A percentile compares a stretch with the other conserved stretches of the same genome.
phyloP scores from a whole-genome alignment of 1,140 invertebrate genomes.

The Asobara japonica region DNA sequence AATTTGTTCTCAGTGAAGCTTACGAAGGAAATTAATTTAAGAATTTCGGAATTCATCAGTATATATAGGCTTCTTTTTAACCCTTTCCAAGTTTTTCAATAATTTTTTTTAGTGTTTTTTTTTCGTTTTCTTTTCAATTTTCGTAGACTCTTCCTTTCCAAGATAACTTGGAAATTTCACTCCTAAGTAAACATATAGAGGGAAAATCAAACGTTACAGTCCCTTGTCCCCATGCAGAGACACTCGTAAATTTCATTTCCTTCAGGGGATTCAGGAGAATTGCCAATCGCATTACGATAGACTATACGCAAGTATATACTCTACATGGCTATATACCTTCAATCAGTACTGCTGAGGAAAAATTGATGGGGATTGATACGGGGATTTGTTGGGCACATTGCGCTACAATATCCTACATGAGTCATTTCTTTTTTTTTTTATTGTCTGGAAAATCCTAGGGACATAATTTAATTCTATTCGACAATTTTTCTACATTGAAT shows the following conservation, averaged over 20 bases:
- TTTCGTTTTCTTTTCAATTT: no score
- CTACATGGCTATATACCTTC: neutral
- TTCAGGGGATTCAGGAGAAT: conserved; percentile 41
- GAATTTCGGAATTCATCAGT: no score
- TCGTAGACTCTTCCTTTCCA: neutral
- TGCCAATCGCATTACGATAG: conserved; percentile 51
- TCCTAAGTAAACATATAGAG: neutral
- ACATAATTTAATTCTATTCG: no score
- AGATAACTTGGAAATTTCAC: neutral
- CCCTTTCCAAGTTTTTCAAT: no score
- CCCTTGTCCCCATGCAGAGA: neutral
- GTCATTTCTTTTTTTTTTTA: neutral
- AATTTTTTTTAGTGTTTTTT: no score
- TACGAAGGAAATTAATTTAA: no score
- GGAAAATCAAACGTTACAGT: neutral
- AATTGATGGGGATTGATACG: neutral
- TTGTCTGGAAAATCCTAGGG: neutral
- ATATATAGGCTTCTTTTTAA: no score
- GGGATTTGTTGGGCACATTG: conserved; percentile 2
- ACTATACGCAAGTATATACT: conserved; percentile 12
- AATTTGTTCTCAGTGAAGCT: no score
- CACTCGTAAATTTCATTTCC: conserved; percentile 28
- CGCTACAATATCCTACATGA: conserved; percentile 1
- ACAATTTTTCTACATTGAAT: no score
- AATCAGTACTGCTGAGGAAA: conserved; percentile 15